Evolutionary conservation across 2,797 vertebrate species (phyloP).

Genomic region (Caiman crocodilus): DNA sequence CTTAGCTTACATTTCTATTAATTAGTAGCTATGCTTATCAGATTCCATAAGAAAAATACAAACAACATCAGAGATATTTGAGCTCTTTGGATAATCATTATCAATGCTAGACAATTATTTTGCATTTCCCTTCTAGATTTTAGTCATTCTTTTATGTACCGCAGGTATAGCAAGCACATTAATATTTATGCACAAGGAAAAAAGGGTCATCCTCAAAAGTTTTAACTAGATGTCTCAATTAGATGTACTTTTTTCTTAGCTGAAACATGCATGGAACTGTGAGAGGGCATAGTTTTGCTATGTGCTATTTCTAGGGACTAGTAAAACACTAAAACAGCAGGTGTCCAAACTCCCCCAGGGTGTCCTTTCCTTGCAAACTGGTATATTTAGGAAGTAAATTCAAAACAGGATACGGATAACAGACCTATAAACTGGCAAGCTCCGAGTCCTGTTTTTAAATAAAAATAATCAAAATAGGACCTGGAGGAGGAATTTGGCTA

Average conservation of each 20-base stretch:
- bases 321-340: background rate
- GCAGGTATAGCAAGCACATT: background rate
- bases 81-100: constrained; percentile 34
- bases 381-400: background rate
- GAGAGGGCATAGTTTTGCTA: background rate
- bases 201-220: background rate
- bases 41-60: constrained; percentile 49
- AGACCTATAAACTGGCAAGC: background rate
- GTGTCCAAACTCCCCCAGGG: background rate
- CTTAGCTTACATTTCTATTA: constrained; percentile 31
- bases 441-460: background rate
- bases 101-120: background rate
- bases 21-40: constrained; percentile 46
- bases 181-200: background rate
- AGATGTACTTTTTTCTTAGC: background rate
- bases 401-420: background rate
- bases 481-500: background rate
- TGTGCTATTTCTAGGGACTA: background rate
- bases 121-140: background rate
- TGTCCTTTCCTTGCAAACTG: background rate
- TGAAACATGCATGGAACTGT: background rate
- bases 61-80: constrained; percentile 54
- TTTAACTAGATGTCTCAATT: background rate
- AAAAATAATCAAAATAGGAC: background rate
- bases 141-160: background rate